Percentiles rank a stretch among this genome's conserved stretches.
phyloP scores from a whole-genome alignment of 2,888 invertebrate species.

The Acleris holmiana region DNA sequence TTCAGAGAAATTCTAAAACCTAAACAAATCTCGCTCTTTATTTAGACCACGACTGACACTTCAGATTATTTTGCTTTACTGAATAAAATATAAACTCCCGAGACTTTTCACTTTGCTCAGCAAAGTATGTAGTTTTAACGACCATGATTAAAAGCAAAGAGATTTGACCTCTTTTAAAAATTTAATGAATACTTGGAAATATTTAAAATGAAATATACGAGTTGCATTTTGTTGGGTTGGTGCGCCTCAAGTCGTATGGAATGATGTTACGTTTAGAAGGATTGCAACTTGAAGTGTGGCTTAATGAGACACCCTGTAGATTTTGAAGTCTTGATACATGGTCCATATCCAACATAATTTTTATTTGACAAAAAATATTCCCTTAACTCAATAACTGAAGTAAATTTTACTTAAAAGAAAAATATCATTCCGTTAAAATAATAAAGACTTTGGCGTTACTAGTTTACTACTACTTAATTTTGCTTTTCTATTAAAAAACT shows the following conservation, averaged over 20 bases:
- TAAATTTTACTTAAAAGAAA: no score
- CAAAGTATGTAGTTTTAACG: constrained; percentile 71
- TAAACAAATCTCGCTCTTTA: constrained; percentile 27
- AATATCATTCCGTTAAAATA: no score
- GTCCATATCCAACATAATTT: not conserved
- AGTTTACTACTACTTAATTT: no score
- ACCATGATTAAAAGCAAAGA: constrained; percentile 58
- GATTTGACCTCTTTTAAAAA: constrained; percentile 46
- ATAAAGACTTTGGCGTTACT: no score
- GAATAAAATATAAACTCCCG: constrained; percentile 16
- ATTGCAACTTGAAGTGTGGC: constrained; percentile 10
- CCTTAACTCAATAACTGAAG: no score
- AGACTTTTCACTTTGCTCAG: constrained; percentile 64
- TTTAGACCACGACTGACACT: constrained; percentile 10
- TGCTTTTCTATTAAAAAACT: no score
- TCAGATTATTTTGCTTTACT: constrained; percentile 10
- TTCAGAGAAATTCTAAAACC: constrained; percentile 24
- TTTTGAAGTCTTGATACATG: constrained; percentile 5
- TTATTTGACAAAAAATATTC: not conserved
- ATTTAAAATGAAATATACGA: constrained; percentile 39
- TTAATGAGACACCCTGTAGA: constrained; percentile 24
- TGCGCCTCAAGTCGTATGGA: not conserved
- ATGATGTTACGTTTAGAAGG: constrained; percentile 18
- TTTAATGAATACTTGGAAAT: constrained; percentile 55
- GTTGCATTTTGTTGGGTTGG: constrained; percentile 29